Evolutionary conservation across 2,888 invertebrate species (phyloP).

Genomic region (Zhengitettix transpicula): DNA sequence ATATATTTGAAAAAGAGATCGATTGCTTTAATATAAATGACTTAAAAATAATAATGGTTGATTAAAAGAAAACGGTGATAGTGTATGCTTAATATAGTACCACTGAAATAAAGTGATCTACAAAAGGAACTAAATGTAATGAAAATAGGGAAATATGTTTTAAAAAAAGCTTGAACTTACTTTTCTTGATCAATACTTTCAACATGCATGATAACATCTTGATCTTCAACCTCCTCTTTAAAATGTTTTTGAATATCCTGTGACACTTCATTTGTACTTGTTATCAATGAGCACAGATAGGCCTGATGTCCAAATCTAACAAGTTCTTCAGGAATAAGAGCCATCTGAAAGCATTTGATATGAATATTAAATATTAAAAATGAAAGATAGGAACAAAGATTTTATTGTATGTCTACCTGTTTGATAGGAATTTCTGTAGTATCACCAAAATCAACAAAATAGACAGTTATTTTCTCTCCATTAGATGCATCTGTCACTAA

Average conservation of each 20-base stretch:
- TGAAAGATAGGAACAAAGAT: neutral
- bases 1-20: too few species aligned
- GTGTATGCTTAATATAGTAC: too few species aligned
- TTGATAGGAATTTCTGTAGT: constrained; percentile 24
- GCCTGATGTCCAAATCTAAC: constrained; percentile 26
- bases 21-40: too few species aligned
- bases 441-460: constrained; percentile 30
- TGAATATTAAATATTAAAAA: neutral
- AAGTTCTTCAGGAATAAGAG: constrained; percentile 35
- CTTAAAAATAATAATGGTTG: too few species aligned
- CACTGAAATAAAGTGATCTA: too few species aligned
- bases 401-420: constrained; percentile 20
- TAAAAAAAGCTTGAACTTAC: constrained; percentile 24
- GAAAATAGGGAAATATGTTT: too few species aligned
- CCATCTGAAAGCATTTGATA: constrained; percentile 26
- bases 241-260: constrained; percentile 8
- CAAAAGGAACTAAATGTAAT: constrained; percentile 1
- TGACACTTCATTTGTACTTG: constrained; percentile 12
- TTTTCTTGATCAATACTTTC: constrained; percentile 27
- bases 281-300: constrained; percentile 20
- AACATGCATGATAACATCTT: constrained; percentile 28
- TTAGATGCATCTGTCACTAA: constrained; percentile 26
- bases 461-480: constrained; percentile 21
- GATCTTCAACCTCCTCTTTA: constrained; percentile 15
- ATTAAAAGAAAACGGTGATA: too few species aligned